phyloP scores from a whole-genome alignment of 2,888 invertebrate species.

The Euplexia lucipara region DNA sequence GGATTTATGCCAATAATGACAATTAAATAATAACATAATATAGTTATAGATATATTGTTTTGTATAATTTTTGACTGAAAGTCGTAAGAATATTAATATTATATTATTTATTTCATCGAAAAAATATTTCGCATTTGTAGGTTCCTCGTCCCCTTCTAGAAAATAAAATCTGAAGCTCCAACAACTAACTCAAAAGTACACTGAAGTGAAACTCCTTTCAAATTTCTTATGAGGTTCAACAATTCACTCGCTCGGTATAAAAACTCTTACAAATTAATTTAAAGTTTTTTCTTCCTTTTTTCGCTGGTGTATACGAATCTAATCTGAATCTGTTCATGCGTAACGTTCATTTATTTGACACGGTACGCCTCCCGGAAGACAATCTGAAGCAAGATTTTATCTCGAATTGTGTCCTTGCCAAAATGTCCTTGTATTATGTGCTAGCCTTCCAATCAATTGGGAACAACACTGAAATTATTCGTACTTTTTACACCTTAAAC shows the following conservation, averaged over 20 bases:
- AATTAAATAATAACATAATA: neutral
- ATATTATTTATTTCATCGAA: neutral
- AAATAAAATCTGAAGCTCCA: neutral
- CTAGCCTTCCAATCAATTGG: neutral
- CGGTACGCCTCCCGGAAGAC: slow-evolving; percentile 60
- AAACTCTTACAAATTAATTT: slow-evolving; percentile 40
- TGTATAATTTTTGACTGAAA: neutral
- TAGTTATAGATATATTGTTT: neutral
- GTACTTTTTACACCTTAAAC: neutral
- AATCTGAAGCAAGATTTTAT: slow-evolving; percentile 47
- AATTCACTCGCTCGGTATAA: slow-evolving; percentile 33
- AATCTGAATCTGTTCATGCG: slow-evolving; percentile 59
- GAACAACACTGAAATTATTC: neutral
- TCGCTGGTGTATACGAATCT: slow-evolving; percentile 39
- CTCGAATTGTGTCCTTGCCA: slow-evolving; percentile 37
- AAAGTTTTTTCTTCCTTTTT: slow-evolving; percentile 47
- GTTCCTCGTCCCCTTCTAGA: neutral
- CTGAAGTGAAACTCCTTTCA: slow-evolving; percentile 14
- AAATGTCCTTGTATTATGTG: slow-evolving; percentile 20
- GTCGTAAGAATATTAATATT: too few relatives aligned
- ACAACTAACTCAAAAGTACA: neutral
- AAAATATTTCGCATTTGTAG: neutral
- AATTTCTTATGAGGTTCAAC: slow-evolving; percentile 43
- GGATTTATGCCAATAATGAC: neutral
- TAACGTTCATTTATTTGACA: slow-evolving; percentile 60